Evolutionary conservation across 2,797 vertebrate genomes (phyloP).

Genomic region (Helarctos malayanus): DNA sequence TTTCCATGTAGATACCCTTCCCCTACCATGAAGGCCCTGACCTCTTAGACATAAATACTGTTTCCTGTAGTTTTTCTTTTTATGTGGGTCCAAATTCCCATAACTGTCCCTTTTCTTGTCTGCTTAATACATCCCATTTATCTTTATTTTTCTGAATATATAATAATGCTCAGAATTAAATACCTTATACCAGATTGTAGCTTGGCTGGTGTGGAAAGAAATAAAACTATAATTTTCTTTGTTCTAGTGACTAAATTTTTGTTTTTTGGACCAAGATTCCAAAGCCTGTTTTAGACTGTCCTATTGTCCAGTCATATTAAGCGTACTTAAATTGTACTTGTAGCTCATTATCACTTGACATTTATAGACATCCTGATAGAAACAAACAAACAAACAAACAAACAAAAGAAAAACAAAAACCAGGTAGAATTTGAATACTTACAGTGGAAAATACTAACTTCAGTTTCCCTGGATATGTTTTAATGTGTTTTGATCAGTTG

Average conservation of each 20-base stretch:
- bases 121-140: not conserved
- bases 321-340: not conserved
- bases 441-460: slow-evolving; percentile 48
- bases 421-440: slow-evolving; percentile 45
- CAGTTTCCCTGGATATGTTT: slow-evolving; percentile 50
- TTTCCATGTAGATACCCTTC: not conserved
- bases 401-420: not conserved
- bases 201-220: not conserved
- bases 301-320: not conserved
- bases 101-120: not conserved
- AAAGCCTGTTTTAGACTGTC: not conserved
- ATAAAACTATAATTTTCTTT: slow-evolving; percentile 19
- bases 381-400: not conserved
- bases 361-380: slow-evolving; percentile 37
- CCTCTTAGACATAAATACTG: not conserved
- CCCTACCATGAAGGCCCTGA: rapidly evolving
- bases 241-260: not conserved
- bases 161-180: not conserved
- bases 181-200: not conserved
- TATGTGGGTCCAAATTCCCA: not conserved
- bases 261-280: not conserved
- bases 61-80: not conserved
- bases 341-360: not conserved
- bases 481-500: slow-evolving; percentile 59
- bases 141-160: not conserved